phyloP scores from a whole-genome alignment of 2,113 vertebrate genomes.

The Elachura formosa region DNA sequence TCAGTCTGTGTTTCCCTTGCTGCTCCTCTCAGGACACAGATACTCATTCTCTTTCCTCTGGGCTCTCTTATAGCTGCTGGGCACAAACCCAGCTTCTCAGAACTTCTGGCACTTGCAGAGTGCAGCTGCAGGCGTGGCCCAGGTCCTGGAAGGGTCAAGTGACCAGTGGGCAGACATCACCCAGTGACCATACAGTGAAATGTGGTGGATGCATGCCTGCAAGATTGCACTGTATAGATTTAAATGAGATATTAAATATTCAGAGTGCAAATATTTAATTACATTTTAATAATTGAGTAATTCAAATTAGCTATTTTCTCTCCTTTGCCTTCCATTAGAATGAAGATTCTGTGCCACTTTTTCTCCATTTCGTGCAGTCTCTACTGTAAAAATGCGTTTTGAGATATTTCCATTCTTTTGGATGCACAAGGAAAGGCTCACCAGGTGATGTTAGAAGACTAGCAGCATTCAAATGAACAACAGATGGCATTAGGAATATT shows the following conservation, averaged over 20 bases:
- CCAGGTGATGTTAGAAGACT: conserved; percentile 11
- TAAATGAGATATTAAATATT: neutral
- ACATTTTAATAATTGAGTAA: neutral
- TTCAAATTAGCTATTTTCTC: neutral
- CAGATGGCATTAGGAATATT: conserved; percentile 28
- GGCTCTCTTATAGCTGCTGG: neutral
- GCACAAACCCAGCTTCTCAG: neutral
- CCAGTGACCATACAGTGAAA: neutral
- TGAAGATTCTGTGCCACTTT: neutral
- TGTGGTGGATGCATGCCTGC: neutral
- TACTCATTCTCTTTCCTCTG: neutral
- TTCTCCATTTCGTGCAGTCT: neutral
- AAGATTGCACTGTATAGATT: neutral
- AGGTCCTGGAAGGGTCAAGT: neutral
- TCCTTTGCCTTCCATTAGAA: neutral
- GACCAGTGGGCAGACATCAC: too few species aligned
- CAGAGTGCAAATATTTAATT: neutral
- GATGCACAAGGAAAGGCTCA: conserved; percentile 11
- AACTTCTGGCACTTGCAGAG: neutral
- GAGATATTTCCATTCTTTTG: conserved; percentile 19
- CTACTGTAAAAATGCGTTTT: conserved; percentile 1
- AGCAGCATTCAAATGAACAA: neutral
- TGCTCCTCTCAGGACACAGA: neutral
- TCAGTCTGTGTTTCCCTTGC: neutral
- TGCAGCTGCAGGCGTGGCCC: conserved; percentile 5